Evolutionary conservation across 2,888 invertebrate genomes (phyloP).

Genomic region (Acanthosepion esculentum): DNA sequence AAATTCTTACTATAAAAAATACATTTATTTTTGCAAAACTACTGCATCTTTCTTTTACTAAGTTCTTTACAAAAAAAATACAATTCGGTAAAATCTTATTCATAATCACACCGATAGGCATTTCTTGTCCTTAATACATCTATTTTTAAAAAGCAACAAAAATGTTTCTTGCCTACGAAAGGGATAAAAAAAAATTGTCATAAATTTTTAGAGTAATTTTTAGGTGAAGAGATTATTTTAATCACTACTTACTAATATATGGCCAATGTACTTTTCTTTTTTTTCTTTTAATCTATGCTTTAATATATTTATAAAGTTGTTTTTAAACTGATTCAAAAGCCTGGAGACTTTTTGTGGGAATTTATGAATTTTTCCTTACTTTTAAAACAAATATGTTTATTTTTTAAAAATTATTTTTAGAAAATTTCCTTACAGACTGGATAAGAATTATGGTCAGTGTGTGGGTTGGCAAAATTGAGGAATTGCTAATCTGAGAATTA

Average conservation of each 20-base stretch:
- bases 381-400: background rate
- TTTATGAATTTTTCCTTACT: background rate
- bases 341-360: background rate
- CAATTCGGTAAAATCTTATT: background rate
- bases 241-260: background rate
- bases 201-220: background rate
- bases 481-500: slow-evolving; percentile 33
- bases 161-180: background rate
- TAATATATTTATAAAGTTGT: background rate
- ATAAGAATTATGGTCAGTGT: background rate
- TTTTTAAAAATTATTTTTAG: background rate
- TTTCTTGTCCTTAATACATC: slow-evolving; percentile 11
- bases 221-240: slow-evolving; percentile 33
- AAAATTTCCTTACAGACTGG: background rate
- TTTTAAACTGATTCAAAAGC: slow-evolving; percentile 12
- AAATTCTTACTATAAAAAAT: too few relatives aligned
- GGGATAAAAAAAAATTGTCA: background rate
- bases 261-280: background rate
- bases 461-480: background rate
- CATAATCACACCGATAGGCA: background rate
- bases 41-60: background rate
- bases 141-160: background rate
- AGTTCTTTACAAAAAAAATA: background rate
- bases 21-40: background rate
- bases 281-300: background rate